Evolutionary conservation across 2,888 invertebrate species (phyloP).

Genomic region (Drosophila borealis): DNA sequence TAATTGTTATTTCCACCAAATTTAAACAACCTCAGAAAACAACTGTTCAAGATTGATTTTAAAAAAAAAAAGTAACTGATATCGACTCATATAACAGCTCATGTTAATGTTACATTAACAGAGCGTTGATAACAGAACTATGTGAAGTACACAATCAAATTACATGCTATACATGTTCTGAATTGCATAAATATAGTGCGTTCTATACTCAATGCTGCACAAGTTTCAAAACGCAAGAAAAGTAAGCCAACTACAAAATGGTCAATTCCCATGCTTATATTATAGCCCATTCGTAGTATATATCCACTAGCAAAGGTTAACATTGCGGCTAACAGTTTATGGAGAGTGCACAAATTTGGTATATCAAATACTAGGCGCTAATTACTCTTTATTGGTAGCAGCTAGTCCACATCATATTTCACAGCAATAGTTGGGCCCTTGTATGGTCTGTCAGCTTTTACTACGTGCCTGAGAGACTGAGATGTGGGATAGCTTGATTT

Average conservation of each 20-base stretch:
- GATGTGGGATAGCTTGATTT: constrained; percentile 73
- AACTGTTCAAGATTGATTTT: no score
- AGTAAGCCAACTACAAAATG: neutral
- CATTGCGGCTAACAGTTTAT: constrained; percentile 29
- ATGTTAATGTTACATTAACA: constrained; percentile 1
- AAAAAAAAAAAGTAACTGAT: no score
- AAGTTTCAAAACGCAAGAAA: neutral
- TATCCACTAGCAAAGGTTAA: constrained; percentile 23
- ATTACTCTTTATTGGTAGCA: constrained; percentile 68
- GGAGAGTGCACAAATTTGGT: constrained; percentile 52
- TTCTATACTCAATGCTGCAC: neutral
- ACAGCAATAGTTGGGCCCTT: constrained; percentile 75
- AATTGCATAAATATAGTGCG: no score
- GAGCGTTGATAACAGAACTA: no score
- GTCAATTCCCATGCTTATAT: constrained; percentile 4
- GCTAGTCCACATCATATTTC: constrained; percentile 73
- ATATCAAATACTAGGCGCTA: constrained; percentile 59
- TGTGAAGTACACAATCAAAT: no score
- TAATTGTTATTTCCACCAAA: no score
- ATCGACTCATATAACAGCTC: neutral
- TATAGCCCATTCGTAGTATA: neutral
- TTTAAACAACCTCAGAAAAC: no score
- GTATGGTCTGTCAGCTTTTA: constrained; percentile 71
- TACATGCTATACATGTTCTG: no score
- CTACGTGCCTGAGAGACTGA: constrained; percentile 63